Evolutionary conservation across 2,113 vertebrate species (phyloP).

Genomic region (Strix uralensis): DNA sequence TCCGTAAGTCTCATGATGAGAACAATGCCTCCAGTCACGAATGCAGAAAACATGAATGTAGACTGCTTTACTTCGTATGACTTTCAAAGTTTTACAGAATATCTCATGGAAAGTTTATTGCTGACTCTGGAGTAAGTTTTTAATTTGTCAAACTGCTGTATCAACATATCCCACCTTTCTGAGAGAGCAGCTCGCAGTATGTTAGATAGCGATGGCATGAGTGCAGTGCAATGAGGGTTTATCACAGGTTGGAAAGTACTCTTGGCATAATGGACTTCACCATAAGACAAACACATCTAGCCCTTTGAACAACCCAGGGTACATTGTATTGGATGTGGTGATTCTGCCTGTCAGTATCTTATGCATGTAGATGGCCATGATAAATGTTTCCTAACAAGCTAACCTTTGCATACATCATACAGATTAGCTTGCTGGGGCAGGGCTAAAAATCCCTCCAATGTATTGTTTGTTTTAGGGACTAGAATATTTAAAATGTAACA

Average conservation of each 20-base stretch:
- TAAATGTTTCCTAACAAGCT: not conserved
- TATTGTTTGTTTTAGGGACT: not conserved
- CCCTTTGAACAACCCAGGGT: not conserved
- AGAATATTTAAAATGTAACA: not conserved
- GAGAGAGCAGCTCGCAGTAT: not conserved
- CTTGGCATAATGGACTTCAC: not conserved
- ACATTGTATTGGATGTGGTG: too few relatives aligned
- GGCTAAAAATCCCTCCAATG: not conserved
- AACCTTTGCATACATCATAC: not conserved
- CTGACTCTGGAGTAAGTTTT: not conserved
- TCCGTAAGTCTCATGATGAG: not conserved
- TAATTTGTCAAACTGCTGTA: not conserved
- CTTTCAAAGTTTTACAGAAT: not conserved
- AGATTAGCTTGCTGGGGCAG: not conserved
- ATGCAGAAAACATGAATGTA: accelerated
- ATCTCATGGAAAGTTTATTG: not conserved
- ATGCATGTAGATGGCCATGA: not conserved
- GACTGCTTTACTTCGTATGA: not conserved
- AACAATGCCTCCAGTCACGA: not conserved
- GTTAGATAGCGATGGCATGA: not conserved
- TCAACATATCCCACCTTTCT: not conserved
- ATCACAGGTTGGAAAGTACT: not conserved
- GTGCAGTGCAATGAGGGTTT: not conserved
- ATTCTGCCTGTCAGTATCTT: not conserved
- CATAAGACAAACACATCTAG: not conserved